Conservation (phyloP, 2,797 vertebrate genomes). For the Girardinus metallicus region DNA sequence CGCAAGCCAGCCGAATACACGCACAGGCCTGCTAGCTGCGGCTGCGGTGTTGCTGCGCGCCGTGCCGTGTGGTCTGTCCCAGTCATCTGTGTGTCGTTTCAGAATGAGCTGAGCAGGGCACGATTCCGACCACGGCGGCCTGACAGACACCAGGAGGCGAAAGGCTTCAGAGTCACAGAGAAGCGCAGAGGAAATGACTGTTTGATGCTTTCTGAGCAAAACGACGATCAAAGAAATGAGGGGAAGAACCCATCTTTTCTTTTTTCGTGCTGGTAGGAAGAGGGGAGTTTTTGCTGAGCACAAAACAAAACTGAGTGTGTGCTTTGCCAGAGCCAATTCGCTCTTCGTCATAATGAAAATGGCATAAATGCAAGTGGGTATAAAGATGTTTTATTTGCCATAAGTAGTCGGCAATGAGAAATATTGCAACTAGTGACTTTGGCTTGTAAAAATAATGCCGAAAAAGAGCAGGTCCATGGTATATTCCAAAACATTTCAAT, state of each 20-base stretch:
- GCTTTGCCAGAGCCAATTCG: neutral
- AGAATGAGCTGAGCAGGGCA: neutral
- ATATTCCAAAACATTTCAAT: neutral
- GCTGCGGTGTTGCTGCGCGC: neutral
- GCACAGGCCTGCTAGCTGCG: slow-evolving; percentile 7
- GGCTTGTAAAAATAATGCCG: neutral
- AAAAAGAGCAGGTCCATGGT: neutral
- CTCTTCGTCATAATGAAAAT: neutral
- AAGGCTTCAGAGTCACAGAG: slow-evolving; percentile 24
- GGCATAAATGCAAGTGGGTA: neutral
- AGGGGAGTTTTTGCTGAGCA: neutral
- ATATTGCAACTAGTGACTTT: neutral
- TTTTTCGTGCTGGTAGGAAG: neutral
- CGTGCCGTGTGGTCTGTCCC: neutral
- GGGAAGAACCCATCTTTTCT: neutral
- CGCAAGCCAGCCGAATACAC: slow-evolving; percentile 1
- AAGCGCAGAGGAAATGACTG: neutral
- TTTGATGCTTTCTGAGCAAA: slow-evolving; percentile 8
- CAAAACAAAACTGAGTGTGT: slow-evolving; percentile 8
- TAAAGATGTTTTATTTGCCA: neutral
- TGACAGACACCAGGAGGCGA: slow-evolving; percentile 29
- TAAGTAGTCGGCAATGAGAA: neutral
- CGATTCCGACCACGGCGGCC: slow-evolving; percentile 36
- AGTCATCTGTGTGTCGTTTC: slow-evolving; percentile 26
- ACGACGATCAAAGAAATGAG: no score